Evolutionary conservation across 1,140 invertebrate genomes (phyloP).

Genomic region (Penaeus vannamei): DNA sequence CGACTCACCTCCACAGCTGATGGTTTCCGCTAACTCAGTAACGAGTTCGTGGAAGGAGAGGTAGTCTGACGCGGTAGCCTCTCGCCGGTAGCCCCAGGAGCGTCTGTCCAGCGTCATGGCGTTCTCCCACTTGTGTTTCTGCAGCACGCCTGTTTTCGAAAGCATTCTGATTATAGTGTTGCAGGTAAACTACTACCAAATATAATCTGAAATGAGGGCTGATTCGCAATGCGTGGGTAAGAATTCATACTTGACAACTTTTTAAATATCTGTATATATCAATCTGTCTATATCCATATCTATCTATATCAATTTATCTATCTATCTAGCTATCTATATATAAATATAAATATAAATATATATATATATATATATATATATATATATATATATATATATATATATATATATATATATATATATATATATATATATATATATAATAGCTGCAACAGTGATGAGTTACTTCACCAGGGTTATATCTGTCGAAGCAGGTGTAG

Average conservation of each 20-base stretch:
- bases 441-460: no score
- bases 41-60: conserved; percentile 31
- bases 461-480: conserved; percentile 83
- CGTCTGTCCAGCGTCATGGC: conserved; percentile 89
- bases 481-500: conserved; percentile 85
- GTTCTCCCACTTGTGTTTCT: conserved; percentile 91
- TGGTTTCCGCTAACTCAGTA: conserved; percentile 82
- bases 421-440: conserved; percentile 3
- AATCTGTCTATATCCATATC: not conserved
- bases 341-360: not conserved
- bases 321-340: not conserved
- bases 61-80: conserved; percentile 76
- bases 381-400: conserved; percentile 18
- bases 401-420: conserved; percentile 22
- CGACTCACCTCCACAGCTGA: conserved; percentile 80
- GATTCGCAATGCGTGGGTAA: no score
- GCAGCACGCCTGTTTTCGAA: conserved; percentile 75
- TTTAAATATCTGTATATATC: no score
- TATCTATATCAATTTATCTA: not conserved
- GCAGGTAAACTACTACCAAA: no score
- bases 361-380: conserved; percentile 18
- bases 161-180: no score
- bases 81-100: conserved; percentile 92
- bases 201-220: no score
- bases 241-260: no score